Conservation (phyloP, 1,140 invertebrate genomes). For the Platyura marginata region DNA sequence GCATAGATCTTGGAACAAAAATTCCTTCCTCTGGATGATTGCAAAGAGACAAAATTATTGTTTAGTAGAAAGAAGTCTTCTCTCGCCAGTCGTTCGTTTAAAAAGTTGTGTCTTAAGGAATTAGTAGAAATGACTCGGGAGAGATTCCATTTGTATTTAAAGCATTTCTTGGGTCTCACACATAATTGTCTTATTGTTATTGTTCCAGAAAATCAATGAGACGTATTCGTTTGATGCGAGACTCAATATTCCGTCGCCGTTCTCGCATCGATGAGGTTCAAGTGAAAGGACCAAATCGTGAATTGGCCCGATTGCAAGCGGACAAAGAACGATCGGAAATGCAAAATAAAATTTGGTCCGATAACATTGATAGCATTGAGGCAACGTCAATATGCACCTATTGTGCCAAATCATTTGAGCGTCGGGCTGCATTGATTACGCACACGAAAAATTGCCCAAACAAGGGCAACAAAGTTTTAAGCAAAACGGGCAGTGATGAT, state of each 20-base stretch:
- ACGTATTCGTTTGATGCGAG: constrained; percentile 20
- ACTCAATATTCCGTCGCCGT: constrained; percentile 16
- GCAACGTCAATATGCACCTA: constrained; percentile 39
- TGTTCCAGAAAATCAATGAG: constrained; percentile 15
- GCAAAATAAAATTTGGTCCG: constrained; percentile 31
- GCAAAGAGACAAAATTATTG: too few relatives aligned
- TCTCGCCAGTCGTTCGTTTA: too few relatives aligned
- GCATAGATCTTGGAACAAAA: too few relatives aligned
- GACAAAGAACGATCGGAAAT: constrained; percentile 5
- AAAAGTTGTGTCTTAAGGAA: too few relatives aligned
- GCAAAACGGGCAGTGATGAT: not conserved
- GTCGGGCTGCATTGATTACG: constrained; percentile 40
- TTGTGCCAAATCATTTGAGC: constrained; percentile 45
- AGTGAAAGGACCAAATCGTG: constrained; percentile 15
- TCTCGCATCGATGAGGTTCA: constrained; percentile 17
- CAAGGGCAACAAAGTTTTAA: too few relatives aligned
- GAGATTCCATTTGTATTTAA: too few relatives aligned
- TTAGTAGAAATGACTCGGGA: too few relatives aligned
- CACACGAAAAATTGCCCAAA: constrained; percentile 19
- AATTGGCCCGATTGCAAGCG: constrained; percentile 15
- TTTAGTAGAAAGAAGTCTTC: too few relatives aligned
- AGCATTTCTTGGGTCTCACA: too few relatives aligned
- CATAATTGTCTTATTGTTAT: not conserved
- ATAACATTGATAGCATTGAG: constrained; percentile 33
- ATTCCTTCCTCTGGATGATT: too few relatives aligned